A percentile compares a stretch with the other conserved stretches of the same genome.
phyloP scores from a whole-genome alignment of 2,113 vertebrate species.

The Nettapus auritus region DNA sequence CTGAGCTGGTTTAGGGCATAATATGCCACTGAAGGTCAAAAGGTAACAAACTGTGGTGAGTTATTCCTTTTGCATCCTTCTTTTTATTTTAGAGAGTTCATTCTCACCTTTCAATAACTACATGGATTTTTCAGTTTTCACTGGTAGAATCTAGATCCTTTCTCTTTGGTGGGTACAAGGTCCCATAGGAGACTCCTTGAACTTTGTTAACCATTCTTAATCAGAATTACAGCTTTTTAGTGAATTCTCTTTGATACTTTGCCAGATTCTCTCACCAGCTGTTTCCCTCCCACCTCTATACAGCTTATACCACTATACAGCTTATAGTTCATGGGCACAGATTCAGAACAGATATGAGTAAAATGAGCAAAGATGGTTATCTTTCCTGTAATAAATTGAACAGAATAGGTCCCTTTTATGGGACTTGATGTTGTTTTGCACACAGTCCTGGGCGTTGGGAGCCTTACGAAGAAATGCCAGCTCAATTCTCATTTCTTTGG shows the following conservation, averaged over 20 bases:
- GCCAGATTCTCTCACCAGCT: neutral
- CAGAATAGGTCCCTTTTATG: neutral
- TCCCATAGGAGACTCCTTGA: fast-evolving
- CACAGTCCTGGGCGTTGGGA: neutral
- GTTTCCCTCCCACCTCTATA: neutral
- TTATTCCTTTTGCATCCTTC: neutral
- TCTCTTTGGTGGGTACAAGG: neutral
- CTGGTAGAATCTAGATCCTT: neutral
- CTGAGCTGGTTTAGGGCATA: neutral
- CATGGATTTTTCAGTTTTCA: neutral
- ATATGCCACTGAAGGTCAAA: neutral
- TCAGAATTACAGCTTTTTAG: neutral
- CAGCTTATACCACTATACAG: neutral
- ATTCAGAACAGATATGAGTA: neutral
- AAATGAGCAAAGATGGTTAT: neutral
- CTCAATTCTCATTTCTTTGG: neutral
- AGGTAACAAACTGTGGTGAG: neutral
- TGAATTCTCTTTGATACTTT: neutral
- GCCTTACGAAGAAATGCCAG: neutral
- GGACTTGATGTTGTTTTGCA: neutral
- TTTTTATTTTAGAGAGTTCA: neutral
- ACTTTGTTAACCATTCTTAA: neutral
- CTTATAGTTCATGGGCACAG: neutral
- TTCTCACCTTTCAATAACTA: neutral
- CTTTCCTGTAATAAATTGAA: neutral